These are phyloP conservation scores for Cephus pulcher DNA, from an alignment of 2,888 invertebrate genomes.

Conservation along the genomic window DNA sequence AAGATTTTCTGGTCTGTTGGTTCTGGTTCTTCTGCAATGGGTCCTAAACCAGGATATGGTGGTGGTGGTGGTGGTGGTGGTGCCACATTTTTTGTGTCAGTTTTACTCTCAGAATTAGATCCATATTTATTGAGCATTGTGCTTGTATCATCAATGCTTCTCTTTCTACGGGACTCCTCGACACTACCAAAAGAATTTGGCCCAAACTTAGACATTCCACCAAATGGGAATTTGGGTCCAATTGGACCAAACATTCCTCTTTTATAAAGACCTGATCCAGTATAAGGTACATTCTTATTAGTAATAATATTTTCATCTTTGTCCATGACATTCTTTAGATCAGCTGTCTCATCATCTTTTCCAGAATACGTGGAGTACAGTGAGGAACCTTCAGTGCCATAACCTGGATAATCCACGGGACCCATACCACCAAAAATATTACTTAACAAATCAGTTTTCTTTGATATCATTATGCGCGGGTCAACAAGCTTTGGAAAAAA, in stretches of 20 bases:
- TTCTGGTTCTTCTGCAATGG: constrained; percentile 50
- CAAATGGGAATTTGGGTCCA: constrained; percentile 18
- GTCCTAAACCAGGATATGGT: constrained; percentile 46
- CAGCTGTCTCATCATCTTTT: not conserved
- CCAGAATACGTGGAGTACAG: not conserved
- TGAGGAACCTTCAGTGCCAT: not conserved
- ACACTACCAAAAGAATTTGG: constrained; percentile 10
- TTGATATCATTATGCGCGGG: constrained; percentile 52
- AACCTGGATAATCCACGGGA: constrained; percentile 28
- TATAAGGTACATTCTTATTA: not conserved
- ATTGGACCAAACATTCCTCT: constrained; percentile 40
- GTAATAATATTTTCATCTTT: not conserved
- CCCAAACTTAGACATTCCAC: not conserved
- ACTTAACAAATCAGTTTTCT: constrained; percentile 49
- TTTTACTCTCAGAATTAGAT: constrained; percentile 18
- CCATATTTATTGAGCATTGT: constrained; percentile 13
- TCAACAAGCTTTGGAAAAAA: constrained; percentile 58
- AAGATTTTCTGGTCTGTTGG: constrained; percentile 9
- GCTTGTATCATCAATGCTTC: constrained; percentile 21
- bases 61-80: constrained; percentile 44
- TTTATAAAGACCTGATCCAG: constrained; percentile 18
- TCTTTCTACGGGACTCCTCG: constrained; percentile 19
- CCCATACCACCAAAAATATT: constrained; percentile 50
- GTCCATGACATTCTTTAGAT: constrained; percentile 1
- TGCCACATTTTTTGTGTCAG: not conserved